Evolutionary conservation across 2,888 invertebrate species (phyloP), one percentile per base, ranked within the genome.

Genomic region (Drosophila subsilvestris): DNA sequence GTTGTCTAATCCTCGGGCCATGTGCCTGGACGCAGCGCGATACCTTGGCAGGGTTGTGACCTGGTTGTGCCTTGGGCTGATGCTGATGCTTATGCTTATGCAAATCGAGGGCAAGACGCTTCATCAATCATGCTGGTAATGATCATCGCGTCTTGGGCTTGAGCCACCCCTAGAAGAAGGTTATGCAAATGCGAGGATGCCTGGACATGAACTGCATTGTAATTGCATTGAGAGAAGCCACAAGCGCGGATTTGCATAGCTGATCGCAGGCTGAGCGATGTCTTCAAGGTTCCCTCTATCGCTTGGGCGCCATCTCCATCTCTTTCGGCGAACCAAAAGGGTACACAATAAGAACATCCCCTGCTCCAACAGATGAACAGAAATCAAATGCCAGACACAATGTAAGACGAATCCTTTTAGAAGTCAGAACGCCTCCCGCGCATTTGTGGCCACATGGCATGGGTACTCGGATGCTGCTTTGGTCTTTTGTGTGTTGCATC

Each of bases 41-140:
- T 53, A 17, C 42, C 60, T 48, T 29, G 18, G 22, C 20, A 18
- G 32, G 45, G 42, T 56, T 70, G 27, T 27, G 27, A 8, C 27
- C 27, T 27, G 27, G 27, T 27, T 27, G n/a, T 37, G 37, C 37
- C 37, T 37, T 37, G 37, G 37, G 14, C 37, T 7, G 6, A 48
- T 59, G 14, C 37, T 7, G 6, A 48, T 59, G 29, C 32, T 32
- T 32, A 18, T 58, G 74, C 81, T 73, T 82, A 82, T 88, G 89
- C 70, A 82, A 88, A 84, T 86, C 49, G 18, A 62, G 74, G 14
- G 61, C 57, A 60, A 37, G 58, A 53, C 60, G 58, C 56, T 32
- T 66, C 89, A 89, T 84, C 88, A 85, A 84, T 84, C 88, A 88
- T 74, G 66, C 67, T 61, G 50, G 63, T 74, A 87, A 88, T 74